Percentiles rank a stretch among this genome's conserved stretches.
Conservation (phyloP, 2,888 invertebrate genomes). For the Dolichomitus sp. region DNA sequence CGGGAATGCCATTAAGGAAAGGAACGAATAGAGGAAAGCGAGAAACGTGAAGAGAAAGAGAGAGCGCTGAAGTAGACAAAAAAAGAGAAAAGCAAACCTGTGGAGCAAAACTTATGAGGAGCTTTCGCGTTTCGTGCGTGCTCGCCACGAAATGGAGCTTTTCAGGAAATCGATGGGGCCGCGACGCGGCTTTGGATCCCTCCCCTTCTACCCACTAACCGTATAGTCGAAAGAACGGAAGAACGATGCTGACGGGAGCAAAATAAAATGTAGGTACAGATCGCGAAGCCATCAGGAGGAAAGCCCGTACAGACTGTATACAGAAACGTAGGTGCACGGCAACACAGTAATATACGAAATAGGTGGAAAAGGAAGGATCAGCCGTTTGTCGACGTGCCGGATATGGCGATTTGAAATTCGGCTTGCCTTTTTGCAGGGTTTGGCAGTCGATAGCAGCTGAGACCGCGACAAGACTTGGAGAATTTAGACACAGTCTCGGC, state of each 20-base stretch:
- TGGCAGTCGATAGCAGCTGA: constrained; percentile 25
- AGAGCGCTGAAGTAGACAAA: constrained; percentile 57
- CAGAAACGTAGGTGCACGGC: neutral
- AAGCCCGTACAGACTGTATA: constrained; percentile 10
- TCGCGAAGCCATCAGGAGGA: constrained; percentile 30
- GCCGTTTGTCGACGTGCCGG: constrained; percentile 26
- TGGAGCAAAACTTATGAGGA: constrained; percentile 67
- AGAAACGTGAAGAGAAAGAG: constrained; percentile 58
- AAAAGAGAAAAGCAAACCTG: constrained; percentile 63
- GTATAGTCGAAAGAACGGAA: constrained; percentile 5
- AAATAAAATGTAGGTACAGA: constrained; percentile 49
- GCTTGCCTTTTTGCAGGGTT: neutral
- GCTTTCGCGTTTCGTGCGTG: constrained; percentile 62
- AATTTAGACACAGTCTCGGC: constrained; percentile 15
- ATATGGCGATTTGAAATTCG: constrained; percentile 22
- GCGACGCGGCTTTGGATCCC: constrained; percentile 40
- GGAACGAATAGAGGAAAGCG: constrained; percentile 53
- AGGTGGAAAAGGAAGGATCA: constrained; percentile 29
- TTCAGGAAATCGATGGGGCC: constrained; percentile 65
- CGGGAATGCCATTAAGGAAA: constrained; percentile 59
- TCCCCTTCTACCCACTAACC: constrained; percentile 17
- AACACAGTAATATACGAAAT: constrained; percentile 13
- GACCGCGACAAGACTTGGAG: constrained; percentile 13
- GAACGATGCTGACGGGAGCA: constrained; percentile 47
- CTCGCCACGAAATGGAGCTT: constrained; percentile 63